Conservation (phyloP, 2,888 invertebrate genomes). For the Bhutanitis thaidina region DNA sequence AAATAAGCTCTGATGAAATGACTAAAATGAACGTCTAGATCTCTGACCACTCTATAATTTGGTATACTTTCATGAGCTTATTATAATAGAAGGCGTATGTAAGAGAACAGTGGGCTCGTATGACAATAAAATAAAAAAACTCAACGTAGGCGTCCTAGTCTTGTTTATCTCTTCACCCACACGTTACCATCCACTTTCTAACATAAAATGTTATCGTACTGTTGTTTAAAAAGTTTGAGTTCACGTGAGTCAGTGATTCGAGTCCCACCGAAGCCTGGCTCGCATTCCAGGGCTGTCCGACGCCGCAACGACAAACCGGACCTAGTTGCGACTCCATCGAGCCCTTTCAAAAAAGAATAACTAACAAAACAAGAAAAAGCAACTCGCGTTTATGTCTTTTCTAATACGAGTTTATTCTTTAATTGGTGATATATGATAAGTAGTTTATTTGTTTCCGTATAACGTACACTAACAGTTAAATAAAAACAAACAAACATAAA, state of each 20-base stretch:
- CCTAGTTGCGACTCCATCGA: slow-evolving; percentile 29
- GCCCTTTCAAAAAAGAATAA: slow-evolving; percentile 16
- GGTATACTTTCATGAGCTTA: too few relatives aligned
- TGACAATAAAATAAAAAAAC: slow-evolving; percentile 24
- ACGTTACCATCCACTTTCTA: slow-evolving; percentile 55
- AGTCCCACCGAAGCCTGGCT: slow-evolving; percentile 69
- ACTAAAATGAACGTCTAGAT: too few relatives aligned
- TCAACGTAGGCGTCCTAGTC: slow-evolving; percentile 51
- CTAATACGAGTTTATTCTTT: slow-evolving; percentile 7
- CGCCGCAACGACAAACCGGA: slow-evolving; percentile 39
- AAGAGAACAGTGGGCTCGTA: background rate
- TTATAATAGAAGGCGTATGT: too few relatives aligned
- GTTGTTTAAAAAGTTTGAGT: slow-evolving; percentile 34
- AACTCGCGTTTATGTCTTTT: background rate
- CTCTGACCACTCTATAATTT: too few relatives aligned
- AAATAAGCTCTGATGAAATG: too few relatives aligned
- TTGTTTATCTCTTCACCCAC: slow-evolving; percentile 67
- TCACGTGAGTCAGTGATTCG: slow-evolving; percentile 63
- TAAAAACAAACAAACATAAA: too few relatives aligned
- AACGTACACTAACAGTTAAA: too few relatives aligned
- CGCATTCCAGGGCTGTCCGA: slow-evolving; percentile 62
- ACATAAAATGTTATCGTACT: slow-evolving; percentile 38
- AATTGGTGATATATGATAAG: too few relatives aligned
- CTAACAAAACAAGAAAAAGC: background rate
- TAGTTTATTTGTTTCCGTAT: too few relatives aligned